Percentiles rank a stretch among this genome's conserved stretches.
Conservation (phyloP, 1,140 invertebrate species). For the Monochamus saltuarius region DNA sequence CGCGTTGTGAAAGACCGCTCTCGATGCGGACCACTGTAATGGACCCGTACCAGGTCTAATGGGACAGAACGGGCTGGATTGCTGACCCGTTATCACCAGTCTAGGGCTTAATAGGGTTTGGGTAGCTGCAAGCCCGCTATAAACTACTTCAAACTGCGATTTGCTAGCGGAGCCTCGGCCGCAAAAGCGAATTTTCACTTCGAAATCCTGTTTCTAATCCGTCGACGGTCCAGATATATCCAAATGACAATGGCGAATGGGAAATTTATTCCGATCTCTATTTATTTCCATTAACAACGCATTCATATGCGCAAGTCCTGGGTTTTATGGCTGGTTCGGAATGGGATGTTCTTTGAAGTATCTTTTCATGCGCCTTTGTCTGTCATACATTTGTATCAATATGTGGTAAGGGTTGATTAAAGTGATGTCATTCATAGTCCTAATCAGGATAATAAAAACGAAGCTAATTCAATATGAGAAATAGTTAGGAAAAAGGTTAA, state of each 20-base stretch:
- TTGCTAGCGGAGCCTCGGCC: slow-evolving; percentile 29
- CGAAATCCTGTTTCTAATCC: slow-evolving; percentile 31
- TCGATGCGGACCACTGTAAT: slow-evolving; percentile 26
- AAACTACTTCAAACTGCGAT: slow-evolving; percentile 38
- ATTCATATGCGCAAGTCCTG: slow-evolving; percentile 6
- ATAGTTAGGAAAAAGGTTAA: too few species aligned
- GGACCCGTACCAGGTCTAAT: slow-evolving; percentile 35
- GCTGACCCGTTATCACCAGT: slow-evolving; percentile 40
- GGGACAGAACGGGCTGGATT: slow-evolving; percentile 37
- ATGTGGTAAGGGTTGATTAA: too few species aligned
- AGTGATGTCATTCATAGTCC: too few species aligned
- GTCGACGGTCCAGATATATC: slow-evolving; percentile 15
- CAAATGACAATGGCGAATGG: slow-evolving; percentile 14
- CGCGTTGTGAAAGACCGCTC: neutral
- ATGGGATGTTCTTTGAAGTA: too few species aligned
- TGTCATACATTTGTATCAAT: too few species aligned
- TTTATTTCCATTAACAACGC: slow-evolving; percentile 13
- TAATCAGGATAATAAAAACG: too few species aligned
- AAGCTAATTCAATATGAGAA: too few species aligned
- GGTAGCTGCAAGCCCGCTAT: slow-evolving; percentile 23
- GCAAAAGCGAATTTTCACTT: slow-evolving; percentile 39
- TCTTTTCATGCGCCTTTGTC: too few species aligned
- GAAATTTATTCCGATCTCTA: slow-evolving; percentile 16
- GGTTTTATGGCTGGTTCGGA: too few species aligned
- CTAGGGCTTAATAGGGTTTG: slow-evolving; percentile 37